Evolutionary conservation across 2,113 vertebrate species (phyloP).

Genomic region (Rhizomys pruinosus): DNA sequence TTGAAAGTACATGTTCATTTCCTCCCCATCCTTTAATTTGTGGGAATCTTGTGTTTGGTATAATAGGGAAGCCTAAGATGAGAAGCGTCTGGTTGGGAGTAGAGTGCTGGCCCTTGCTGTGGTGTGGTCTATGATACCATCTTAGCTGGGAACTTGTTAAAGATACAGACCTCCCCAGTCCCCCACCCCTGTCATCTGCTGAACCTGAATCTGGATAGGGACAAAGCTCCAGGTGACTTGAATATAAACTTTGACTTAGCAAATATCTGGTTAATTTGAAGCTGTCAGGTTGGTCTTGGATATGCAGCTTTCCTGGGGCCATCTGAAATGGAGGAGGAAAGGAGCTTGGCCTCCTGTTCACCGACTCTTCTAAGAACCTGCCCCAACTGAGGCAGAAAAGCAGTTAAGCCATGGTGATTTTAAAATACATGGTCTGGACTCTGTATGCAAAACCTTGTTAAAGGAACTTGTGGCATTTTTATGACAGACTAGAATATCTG

Average conservation of each 20-base stretch:
- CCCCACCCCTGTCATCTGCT: neutral
- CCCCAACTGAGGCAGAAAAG: neutral
- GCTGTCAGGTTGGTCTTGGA: neutral
- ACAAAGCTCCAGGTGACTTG: neutral
- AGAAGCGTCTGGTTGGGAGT: neutral
- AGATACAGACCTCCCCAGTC: neutral
- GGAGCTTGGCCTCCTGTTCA: neutral
- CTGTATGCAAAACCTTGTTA: neutral
- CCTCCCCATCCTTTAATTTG: neutral
- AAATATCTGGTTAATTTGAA: neutral
- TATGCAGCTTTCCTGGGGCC: neutral
- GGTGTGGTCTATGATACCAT: neutral
- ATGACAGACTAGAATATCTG: neutral
- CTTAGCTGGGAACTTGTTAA: neutral
- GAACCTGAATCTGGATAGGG: neutral
- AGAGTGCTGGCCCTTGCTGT: neutral
- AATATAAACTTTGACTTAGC: neutral
- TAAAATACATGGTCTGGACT: slow-evolving; percentile 19
- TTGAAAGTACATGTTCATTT: neutral
- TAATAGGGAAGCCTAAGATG: neutral
- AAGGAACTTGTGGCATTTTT: neutral
- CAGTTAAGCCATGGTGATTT: neutral
- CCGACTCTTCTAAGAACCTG: neutral
- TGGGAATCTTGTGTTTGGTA: neutral
- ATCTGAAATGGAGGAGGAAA: neutral